Base-by-base conservation (phyloP, 1,140 invertebrate genomes). In the Mercenaria mercenaria region DNA sequence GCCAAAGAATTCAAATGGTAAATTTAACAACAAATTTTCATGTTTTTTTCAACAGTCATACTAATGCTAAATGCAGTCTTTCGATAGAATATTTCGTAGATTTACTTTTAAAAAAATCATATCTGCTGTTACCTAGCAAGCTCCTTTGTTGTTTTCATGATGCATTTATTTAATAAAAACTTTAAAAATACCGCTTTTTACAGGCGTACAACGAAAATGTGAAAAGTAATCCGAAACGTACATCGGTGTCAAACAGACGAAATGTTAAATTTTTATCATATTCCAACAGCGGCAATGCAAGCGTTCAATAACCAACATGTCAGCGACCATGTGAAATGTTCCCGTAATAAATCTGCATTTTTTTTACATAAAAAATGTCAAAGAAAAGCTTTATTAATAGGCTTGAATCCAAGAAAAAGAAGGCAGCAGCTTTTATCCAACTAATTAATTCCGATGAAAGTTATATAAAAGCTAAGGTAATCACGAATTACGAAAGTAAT, bases 41-140 rank as follows among this genome's bases (percentile, higher is more conserved):
- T n/a, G n/a, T n/a, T n/a, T n/a, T n/a, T n/a, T n/a, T n/a, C n/a
- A n/a, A n/a, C n/a, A n/a, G n/a, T n/a, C n/a, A n/a, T n/a, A n/a
- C n/a, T n/a, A n/a, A n/a, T n/a, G n/a, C n/a, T n/a, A n/a, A n/a
- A n/a, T n/a, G n/a, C n/a, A n/a, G n/a, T n/a, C n/a, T n/a, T n/a
- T n/a, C n/a, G n/a, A n/a, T n/a, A n/a, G n/a, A n/a, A n/a, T n/a
- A n/a, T n/a, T n/a, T n/a, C n/a, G n/a, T n/a, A n/a, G n/a, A n/a
- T n/a, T n/a, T n/a, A n/a, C n/a, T n/a, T n/a, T n/a, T n/a, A n/a
- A n/a, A n/a, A n/a, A n/a, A n/a, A n/a, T n/a, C n/a, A n/a, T n/a
- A n/a, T n/a, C n/a, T n/a, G n/a, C n/a, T n/a, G n/a, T n/a, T n/a
- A 94, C 93, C 92, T 92, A 47, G 93, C 93, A 59, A 94, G 90